phyloP scores from a whole-genome alignment of 2,113 vertebrate species.

The Ctenomys sociabilis region DNA sequence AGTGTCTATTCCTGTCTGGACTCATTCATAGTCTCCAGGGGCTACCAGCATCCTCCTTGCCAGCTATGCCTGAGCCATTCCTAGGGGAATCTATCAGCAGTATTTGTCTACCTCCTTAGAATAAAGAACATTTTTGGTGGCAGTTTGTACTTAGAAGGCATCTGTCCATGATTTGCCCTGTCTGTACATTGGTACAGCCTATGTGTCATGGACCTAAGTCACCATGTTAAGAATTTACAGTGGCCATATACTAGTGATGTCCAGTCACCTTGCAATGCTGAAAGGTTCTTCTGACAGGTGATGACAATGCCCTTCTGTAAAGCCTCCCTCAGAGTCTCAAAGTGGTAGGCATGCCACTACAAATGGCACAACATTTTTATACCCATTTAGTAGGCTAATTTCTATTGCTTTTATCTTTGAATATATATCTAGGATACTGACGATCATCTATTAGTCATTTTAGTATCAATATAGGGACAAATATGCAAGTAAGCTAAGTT shows the following conservation, averaged over 20 bases:
- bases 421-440: background rate
- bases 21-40: background rate
- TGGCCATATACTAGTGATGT: background rate
- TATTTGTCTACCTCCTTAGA: background rate
- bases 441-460: background rate
- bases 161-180: background rate
- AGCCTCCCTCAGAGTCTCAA: background rate
- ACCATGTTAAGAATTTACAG: background rate
- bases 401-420: background rate
- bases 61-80: background rate
- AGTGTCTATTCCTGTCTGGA: conserved; percentile 20
- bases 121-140: background rate
- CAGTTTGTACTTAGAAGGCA: background rate
- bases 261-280: background rate
- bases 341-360: background rate
- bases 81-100: background rate
- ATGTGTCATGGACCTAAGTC: background rate
- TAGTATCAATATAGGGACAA: background rate
- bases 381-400: background rate
- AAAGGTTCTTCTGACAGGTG: too few relatives aligned
- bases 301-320: background rate
- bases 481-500: background rate
- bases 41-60: background rate
- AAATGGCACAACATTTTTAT: too few relatives aligned
- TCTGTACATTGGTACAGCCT: too few relatives aligned